Percentiles rank a stretch among this genome's conserved stretches.
These are phyloP conservation scores for Salminus brasiliensis DNA, from an alignment of 2,113 vertebrate genomes.

Conservation along the genomic window DNA sequence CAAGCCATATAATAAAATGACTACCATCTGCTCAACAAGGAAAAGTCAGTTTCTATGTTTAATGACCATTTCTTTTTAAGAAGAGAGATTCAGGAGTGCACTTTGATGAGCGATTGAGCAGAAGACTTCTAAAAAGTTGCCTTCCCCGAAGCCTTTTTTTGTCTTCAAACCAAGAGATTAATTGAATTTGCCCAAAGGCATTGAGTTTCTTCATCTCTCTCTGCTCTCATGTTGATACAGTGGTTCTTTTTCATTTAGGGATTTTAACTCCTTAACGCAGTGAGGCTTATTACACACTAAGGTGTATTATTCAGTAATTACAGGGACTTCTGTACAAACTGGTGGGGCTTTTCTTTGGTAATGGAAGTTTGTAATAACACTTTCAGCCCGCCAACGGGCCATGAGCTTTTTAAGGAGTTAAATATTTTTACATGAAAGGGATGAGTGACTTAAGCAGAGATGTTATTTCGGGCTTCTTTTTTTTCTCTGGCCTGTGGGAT, in stretches of 20 bases:
- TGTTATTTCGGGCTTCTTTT: constrained; percentile 15
- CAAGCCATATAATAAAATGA: neutral
- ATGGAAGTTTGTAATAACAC: too few relatives aligned
- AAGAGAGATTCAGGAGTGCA: neutral
- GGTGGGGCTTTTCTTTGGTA: too few relatives aligned
- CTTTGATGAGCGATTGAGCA: constrained; percentile 26
- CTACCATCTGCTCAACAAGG: constrained; percentile 10
- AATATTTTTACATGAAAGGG: constrained; percentile 62
- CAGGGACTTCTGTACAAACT: too few relatives aligned
- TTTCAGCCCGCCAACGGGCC: too few relatives aligned
- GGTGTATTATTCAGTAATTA: too few relatives aligned
- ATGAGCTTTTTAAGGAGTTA: too few relatives aligned
- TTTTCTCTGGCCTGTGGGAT: neutral
- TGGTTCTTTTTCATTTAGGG: constrained; percentile 50
- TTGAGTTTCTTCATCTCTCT: constrained; percentile 52
- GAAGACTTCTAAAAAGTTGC: constrained; percentile 22
- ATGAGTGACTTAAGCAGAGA: constrained; percentile 57
- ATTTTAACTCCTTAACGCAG: too few relatives aligned
- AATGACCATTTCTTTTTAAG: neutral
- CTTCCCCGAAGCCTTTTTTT: neutral
- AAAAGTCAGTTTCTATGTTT: neutral
- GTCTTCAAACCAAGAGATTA: constrained; percentile 53
- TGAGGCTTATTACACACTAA: too few relatives aligned
- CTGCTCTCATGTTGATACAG: constrained; percentile 54
- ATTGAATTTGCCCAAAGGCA: constrained; percentile 48